These are phyloP conservation scores for Pedionomus torquatus DNA, from an alignment of 2,113 vertebrate genomes.

Conservation along the genomic window DNA sequence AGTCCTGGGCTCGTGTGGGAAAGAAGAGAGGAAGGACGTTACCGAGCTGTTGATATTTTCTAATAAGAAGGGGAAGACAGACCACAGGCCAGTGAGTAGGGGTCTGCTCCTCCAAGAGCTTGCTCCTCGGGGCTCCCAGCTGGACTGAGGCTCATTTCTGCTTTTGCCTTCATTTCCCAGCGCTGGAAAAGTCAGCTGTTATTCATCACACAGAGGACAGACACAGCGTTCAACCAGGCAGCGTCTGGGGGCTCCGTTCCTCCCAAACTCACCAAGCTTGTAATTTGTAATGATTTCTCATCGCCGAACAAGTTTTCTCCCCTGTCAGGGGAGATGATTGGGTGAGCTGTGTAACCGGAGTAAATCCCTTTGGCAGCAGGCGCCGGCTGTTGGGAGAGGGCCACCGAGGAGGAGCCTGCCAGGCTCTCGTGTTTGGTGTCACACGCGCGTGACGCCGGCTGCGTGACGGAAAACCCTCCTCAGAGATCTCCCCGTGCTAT, in stretches of 20 bases:
- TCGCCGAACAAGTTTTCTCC: neutral
- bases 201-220: neutral
- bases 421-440: neutral
- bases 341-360: neutral
- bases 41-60: constrained; percentile 50
- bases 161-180: constrained; percentile 38
- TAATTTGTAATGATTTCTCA: neutral
- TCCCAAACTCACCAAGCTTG: neutral
- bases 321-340: neutral
- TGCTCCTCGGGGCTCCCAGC: neutral
- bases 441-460: neutral
- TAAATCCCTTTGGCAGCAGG: neutral
- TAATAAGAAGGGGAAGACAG: neutral
- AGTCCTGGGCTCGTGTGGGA: accelerated
- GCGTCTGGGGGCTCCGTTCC: accelerated
- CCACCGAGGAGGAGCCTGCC: neutral
- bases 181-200: neutral
- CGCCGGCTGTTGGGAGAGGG: neutral
- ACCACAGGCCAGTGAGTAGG: neutral
- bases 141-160: neutral
- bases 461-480: neutral
- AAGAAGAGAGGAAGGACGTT: neutral
- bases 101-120: neutral
- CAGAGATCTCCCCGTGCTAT: neutral
- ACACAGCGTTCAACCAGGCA: neutral